phyloP scores from a whole-genome alignment of 1,140 invertebrate genomes.

The Drosophila grimshawi region DNA sequence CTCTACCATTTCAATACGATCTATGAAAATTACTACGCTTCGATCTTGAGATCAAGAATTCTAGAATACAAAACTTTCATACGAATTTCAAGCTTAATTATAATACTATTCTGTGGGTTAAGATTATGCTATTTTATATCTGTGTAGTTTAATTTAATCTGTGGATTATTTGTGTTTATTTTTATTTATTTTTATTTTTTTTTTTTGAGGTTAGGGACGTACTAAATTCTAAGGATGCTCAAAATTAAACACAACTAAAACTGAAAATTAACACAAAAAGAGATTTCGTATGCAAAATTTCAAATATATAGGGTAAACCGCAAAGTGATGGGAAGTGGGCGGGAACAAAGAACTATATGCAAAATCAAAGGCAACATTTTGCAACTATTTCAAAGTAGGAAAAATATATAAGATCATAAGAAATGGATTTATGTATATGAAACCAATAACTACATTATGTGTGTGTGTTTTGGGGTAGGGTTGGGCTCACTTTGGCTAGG shows the following conservation, averaged over 20 bases:
- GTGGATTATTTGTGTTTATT: background rate
- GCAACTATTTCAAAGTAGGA: slow-evolving; percentile 5
- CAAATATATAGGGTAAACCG: slow-evolving; percentile 8
- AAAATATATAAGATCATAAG: slow-evolving; percentile 1
- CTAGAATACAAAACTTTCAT: slow-evolving; percentile 2
- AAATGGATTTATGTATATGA: slow-evolving; percentile 11
- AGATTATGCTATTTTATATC: background rate
- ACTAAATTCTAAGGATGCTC: slow-evolving; percentile 40
- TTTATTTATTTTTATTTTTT: background rate
- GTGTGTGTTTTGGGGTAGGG: background rate
- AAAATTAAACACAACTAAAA: slow-evolving; percentile 46
- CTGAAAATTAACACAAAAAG: slow-evolving; percentile 34
- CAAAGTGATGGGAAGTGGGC: background rate
- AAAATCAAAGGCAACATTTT: slow-evolving; percentile 28
- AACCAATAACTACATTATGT: slow-evolving; percentile 35
- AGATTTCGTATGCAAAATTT: slow-evolving; percentile 23
- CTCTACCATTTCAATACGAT: slow-evolving; percentile 4
- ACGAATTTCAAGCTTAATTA: background rate
- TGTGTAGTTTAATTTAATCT: slow-evolving; percentile 13
- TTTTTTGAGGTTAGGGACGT: slow-evolving; percentile 45
- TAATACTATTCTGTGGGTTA: background rate
- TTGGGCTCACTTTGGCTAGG: slow-evolving; percentile 22
- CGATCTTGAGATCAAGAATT: background rate
- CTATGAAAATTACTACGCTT: background rate
- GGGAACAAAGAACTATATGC: slow-evolving; percentile 7